Percentiles rank a stretch among this genome's conserved stretches.
phyloP scores from a whole-genome alignment of 1,140 invertebrate genomes.

The Anoplolepis gracilipes region DNA sequence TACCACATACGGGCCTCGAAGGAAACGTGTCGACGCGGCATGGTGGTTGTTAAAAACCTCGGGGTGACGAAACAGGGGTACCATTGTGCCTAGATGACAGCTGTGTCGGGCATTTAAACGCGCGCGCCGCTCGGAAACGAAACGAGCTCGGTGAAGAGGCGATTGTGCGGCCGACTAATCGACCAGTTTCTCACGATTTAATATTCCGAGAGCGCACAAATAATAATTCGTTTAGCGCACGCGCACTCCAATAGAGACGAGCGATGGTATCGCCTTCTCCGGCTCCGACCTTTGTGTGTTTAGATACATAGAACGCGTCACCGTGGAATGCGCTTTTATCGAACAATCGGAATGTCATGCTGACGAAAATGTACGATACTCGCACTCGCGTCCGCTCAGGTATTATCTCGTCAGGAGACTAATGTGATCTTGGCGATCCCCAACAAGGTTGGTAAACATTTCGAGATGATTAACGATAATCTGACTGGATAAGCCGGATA shows the following conservation, averaged over 20 bases:
- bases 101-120: constrained; percentile 66
- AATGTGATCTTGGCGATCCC: constrained; percentile 56
- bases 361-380: constrained; percentile 56
- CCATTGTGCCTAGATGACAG: constrained; percentile 70
- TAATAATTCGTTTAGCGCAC: constrained; percentile 57
- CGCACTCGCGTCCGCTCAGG: neutral
- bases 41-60: constrained; percentile 67
- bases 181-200: constrained; percentile 62
- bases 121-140: constrained; percentile 24
- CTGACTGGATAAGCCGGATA: constrained; percentile 26
- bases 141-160: constrained; percentile 49
- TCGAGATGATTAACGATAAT: constrained; percentile 61
- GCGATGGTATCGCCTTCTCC: constrained; percentile 45
- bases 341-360: constrained; percentile 62
- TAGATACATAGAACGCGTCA: constrained; percentile 43
- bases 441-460: constrained; percentile 44
- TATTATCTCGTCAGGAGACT: constrained; percentile 60
- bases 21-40: constrained; percentile 63
- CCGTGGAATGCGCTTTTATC: constrained; percentile 55
- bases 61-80: constrained; percentile 66
- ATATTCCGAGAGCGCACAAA: constrained; percentile 56
- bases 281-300: constrained; percentile 39
- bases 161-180: constrained; percentile 60
- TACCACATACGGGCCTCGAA: constrained; percentile 28
- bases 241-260: neutral